Evolutionary conservation across 2,888 invertebrate species (phyloP), one percentile per base, ranked within the genome.

Genomic region (Eristalis tenax): DNA sequence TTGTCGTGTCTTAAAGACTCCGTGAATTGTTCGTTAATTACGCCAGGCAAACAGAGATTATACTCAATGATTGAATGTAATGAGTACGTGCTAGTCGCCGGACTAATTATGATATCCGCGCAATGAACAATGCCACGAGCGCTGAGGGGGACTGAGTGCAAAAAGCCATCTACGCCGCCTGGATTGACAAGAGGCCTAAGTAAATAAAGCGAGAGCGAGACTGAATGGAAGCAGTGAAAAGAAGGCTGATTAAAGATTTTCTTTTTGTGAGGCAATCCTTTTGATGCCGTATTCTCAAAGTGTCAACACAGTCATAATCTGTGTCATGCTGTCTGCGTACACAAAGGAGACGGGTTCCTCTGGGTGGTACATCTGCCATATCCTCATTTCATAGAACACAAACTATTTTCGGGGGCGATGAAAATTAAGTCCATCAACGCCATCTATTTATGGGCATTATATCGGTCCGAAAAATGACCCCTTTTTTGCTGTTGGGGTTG

Each of bases 1-100:
- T 38, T 50, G 57, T 64, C 68, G 50, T 18, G 4, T n/a, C 71
- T 81, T 69, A 50, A 40, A 78, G 69, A 64, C 57, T 57, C 22
- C 40, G 32, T 75, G 71, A 83, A 79, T 83, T 83, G 75, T 75
- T 83, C 86, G 66, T 68, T 78, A 74, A 86, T 82, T 87, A 83
- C 66, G 74, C 22, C 18, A 61, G 26, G 63, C 82, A 65, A 78
- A 75, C 74, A 69, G 64, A 69, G 63, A 73, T 50, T 76, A 23
- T 38, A 4, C 22, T 35, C 22, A 59, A 43, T 68, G 38, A 23
- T 65, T 61, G 40, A 40, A 57, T 73, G 76, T 84, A 71, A 76
- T 65, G 56, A 69, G 69, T 61, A 74, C 66, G 73, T 76, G 64
- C 59, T 57, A 68, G 66, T 78, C 70, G 35, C n/a, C 70, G 22